Percentiles rank a stretch among this genome's conserved stretches.
phyloP scores from a whole-genome alignment of 2,797 vertebrate genomes.

The Platalea minor region DNA sequence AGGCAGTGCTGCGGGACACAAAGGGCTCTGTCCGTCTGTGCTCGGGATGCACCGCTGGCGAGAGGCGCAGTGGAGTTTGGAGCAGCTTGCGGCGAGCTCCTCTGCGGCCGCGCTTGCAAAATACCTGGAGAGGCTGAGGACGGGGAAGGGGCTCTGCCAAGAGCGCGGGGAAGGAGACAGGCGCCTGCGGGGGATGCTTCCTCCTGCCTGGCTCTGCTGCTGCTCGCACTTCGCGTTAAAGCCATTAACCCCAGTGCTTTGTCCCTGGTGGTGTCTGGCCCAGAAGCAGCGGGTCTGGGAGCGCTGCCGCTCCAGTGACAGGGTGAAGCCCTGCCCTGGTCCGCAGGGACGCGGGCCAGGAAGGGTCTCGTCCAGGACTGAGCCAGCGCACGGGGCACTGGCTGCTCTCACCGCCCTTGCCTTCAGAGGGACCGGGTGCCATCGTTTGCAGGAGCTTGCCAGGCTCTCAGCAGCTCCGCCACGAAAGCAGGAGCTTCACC shows the following conservation, averaged over 20 bases:
- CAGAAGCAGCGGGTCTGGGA: neutral
- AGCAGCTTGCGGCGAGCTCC: neutral
- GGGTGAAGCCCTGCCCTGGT: neutral
- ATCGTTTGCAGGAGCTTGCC: neutral
- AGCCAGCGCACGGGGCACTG: too few relatives aligned
- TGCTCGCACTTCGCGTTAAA: neutral
- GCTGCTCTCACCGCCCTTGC: too few relatives aligned
- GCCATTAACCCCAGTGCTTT: neutral
- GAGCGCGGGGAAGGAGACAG: neutral
- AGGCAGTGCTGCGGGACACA: neutral
- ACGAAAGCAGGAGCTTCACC: neutral
- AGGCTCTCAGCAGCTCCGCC: neutral
- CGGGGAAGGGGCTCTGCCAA: neutral
- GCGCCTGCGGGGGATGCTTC: neutral
- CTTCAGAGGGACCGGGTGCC: too few relatives aligned
- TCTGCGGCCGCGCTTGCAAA: accelerated
- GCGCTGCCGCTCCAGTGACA: too few relatives aligned
- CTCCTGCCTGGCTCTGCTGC: neutral
- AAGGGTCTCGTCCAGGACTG: neutral
- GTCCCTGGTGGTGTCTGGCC: neutral
- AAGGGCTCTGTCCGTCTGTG: neutral
- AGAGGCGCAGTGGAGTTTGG: neutral
- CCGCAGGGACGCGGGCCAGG: accelerated
- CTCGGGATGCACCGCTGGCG: accelerated
- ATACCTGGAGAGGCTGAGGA: neutral